A percentile compares a stretch with the other conserved stretches of the same genome.
These are phyloP conservation scores for Leguminivora glycinivorella DNA, from an alignment of 1,140 invertebrate genomes.

Conservation along the genomic window DNA sequence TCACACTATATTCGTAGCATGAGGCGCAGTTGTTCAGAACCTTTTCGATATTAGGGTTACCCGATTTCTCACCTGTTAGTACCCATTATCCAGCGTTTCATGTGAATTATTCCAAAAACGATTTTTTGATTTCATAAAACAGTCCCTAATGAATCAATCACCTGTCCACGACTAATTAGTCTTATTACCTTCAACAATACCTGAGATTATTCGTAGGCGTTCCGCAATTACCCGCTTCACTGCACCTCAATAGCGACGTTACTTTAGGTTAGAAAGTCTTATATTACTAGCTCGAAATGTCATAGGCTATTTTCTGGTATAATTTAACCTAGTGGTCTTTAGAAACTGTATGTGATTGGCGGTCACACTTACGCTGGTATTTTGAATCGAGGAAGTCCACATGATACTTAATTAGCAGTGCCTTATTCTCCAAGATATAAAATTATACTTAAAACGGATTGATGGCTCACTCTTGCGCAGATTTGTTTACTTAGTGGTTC, in stretches of 20 bases:
- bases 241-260: not conserved
- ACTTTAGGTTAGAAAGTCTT: not conserved
- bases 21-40: too few species aligned
- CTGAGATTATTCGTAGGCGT: slow-evolving; percentile 1
- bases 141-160: slow-evolving; percentile 7
- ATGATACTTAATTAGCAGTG: not conserved
- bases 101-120: not conserved
- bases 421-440: not conserved
- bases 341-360: not conserved
- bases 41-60: too few species aligned
- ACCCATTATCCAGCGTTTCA: too few species aligned
- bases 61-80: too few species aligned
- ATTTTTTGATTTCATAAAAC: not conserved
- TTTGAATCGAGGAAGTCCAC: too few species aligned
- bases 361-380: not conserved
- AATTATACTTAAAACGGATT: not conserved
- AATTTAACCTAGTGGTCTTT: not conserved
- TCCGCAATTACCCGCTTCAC: not conserved
- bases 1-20: too few species aligned
- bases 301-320: not conserved
- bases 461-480: not conserved
- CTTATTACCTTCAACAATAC: slow-evolving; percentile 1
- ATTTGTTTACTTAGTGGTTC: too few species aligned
- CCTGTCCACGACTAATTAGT: not conserved
- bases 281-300: not conserved